Evolutionary conservation across 2,888 invertebrate genomes (phyloP).

Genomic region (Phymatocera aterrima): DNA sequence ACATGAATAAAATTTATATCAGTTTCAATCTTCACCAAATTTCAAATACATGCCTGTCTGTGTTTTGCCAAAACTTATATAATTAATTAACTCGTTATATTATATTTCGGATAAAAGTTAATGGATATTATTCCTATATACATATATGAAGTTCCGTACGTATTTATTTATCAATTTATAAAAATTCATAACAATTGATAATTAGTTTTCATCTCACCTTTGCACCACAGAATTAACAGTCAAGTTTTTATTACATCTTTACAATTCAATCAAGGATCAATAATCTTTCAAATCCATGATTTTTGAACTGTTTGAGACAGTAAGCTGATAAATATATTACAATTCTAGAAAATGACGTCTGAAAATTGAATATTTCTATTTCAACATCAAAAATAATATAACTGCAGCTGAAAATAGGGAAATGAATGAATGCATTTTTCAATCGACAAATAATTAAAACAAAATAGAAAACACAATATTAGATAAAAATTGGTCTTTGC

Average conservation of each 20-base stretch:
- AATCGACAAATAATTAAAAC: conserved; percentile 6
- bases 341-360: no score
- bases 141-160: background rate
- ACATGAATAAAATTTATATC: background rate
- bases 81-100: background rate
- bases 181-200: background rate
- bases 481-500: conserved; percentile 77
- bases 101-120: background rate
- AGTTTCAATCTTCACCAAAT: background rate
- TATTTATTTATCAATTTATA: background rate
- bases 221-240: background rate
- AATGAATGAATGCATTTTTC: background rate
- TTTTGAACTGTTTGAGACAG: no score
- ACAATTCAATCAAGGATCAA: no score
- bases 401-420: no score
- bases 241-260: no score
- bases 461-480: background rate
- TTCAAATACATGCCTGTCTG: no score
- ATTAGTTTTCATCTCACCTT: background rate
- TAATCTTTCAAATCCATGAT: no score
- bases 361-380: no score
- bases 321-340: no score
- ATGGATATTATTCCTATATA: conserved; percentile 5
- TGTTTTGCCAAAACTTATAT: no score
- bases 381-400: no score